Evolutionary conservation across 2,797 vertebrate species (phyloP), one percentile per base, ranked within the genome.

Genomic region (Propithecus perrieri): DNA sequence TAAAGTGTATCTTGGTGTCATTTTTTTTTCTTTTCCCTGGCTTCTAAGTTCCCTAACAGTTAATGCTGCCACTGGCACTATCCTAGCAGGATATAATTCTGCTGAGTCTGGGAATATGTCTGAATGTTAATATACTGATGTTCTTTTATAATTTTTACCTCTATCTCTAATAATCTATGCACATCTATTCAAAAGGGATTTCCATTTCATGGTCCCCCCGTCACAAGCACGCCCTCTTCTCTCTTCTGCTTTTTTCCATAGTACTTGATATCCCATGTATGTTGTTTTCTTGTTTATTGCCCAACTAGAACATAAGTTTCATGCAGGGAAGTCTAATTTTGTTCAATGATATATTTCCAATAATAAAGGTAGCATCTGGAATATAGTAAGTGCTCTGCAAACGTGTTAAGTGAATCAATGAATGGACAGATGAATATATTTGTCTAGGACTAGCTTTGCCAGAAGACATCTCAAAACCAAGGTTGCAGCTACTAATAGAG

Each of bases 381-480:
- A 46, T 48, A 35, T 2, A 46, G 13, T 30, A 78, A 91, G 15
- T 63, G 5, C 10, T 80, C 22, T 59, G 24, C 15, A 57, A 86
- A 50, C 9, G 17, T 28, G 1, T n/a, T 55, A 53, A 86, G 8
- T 22, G 17, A 61, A n/a, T 24, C 4, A 72, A n/a, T 22, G 35
- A 43, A 67, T 28, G 15, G 43, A 38, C 74, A 22, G 9, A 71
- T 57, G 11, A 7, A 13, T 5, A 33, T 55, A 9, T 61, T 67
- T 79, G 14, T 38, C 7, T 81, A 43, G 13, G 67, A 69, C 11
- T 9, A 83, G 24, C 2, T 30, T 78, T 75, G 17, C 59, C 33
- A 11, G 57, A 95, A 87, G 15, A 41, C 20, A 4, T 94, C 55
- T 92, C 35, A 88, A 96, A 59, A 84, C 26, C 26, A 89, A 87